phyloP scores from a whole-genome alignment of 2,888 invertebrate species.

The Eupithecia tripunctaria region DNA sequence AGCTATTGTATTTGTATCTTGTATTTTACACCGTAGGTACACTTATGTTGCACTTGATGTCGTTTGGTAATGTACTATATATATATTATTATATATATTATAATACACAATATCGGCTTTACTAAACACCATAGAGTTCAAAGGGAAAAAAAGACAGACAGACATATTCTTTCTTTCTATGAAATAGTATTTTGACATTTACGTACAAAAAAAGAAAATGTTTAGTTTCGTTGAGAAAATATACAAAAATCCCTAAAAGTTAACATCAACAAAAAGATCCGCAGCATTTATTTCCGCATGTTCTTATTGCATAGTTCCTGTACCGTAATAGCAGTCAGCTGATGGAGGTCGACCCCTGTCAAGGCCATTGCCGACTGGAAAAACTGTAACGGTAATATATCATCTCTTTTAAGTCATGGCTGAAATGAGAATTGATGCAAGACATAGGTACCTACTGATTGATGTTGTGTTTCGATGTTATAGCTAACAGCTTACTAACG shows the following conservation, averaged over 20 bases:
- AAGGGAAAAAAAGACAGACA: too few species aligned
- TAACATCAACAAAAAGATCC: not conserved
- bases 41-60: too few species aligned
- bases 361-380: slow-evolving; percentile 49
- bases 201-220: not conserved
- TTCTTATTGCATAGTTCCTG: slow-evolving; percentile 37
- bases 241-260: not conserved
- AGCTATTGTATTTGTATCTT: too few species aligned
- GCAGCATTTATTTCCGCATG: not conserved
- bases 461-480: not conserved
- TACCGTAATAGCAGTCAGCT: slow-evolving; percentile 42
- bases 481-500: too few species aligned
- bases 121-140: too few species aligned
- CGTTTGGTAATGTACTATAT: too few species aligned
- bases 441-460: not conserved
- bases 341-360: slow-evolving; percentile 61
- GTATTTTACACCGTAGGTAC: too few species aligned
- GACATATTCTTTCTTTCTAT: not conserved
- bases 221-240: not conserved
- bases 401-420: slow-evolving; percentile 28
- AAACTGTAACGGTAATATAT: slow-evolving; percentile 50
- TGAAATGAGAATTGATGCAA: slow-evolving; percentile 23
- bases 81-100: too few species aligned
- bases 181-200: too few species aligned
- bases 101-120: too few species aligned